A percentile compares a stretch with the other conserved stretches of the same genome.
phyloP scores from a whole-genome alignment of 1,140 invertebrate genomes.

The Musca vetustissima region DNA sequence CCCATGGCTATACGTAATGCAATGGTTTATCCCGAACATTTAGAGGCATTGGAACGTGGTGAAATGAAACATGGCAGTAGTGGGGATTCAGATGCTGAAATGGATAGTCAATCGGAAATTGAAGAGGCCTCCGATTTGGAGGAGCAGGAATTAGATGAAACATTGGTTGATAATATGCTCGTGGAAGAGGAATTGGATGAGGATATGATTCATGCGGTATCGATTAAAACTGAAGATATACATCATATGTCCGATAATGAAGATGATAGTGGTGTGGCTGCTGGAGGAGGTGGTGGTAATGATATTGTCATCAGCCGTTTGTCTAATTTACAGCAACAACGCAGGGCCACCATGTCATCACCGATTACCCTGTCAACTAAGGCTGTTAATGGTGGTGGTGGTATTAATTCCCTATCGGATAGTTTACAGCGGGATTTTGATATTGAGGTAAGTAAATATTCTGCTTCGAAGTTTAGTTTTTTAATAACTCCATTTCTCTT shows the following conservation, averaged over 20 bases:
- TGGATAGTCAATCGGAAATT: constrained; percentile 60
- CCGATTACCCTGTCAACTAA: background rate
- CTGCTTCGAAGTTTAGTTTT: background rate
- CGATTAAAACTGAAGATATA: background rate
- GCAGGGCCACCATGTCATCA: background rate
- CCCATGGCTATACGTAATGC: constrained; percentile 80
- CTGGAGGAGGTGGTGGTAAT: background rate
- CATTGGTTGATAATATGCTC: constrained; percentile 49
- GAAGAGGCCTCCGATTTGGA: constrained; percentile 57
- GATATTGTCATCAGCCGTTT: constrained; percentile 1
- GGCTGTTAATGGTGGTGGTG: background rate
- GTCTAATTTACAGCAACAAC: background rate
- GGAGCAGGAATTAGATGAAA: constrained; percentile 59
- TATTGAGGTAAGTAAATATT: constrained; percentile 51
- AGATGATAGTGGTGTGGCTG: background rate
- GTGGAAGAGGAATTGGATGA: constrained; percentile 47
- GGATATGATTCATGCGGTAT: constrained; percentile 38
- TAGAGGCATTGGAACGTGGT: constrained; percentile 79
- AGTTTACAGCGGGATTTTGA: constrained; percentile 39
- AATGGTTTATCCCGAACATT: constrained; percentile 86
- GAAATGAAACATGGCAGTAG: constrained; percentile 77
- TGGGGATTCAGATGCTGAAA: constrained; percentile 58
- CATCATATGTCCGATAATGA: background rate
- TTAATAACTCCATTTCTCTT: background rate
- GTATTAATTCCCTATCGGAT: background rate